Percentiles rank a stretch among this genome's conserved stretches.
phyloP scores from a whole-genome alignment of 2,113 vertebrate species.

The Suncus etruscus region DNA sequence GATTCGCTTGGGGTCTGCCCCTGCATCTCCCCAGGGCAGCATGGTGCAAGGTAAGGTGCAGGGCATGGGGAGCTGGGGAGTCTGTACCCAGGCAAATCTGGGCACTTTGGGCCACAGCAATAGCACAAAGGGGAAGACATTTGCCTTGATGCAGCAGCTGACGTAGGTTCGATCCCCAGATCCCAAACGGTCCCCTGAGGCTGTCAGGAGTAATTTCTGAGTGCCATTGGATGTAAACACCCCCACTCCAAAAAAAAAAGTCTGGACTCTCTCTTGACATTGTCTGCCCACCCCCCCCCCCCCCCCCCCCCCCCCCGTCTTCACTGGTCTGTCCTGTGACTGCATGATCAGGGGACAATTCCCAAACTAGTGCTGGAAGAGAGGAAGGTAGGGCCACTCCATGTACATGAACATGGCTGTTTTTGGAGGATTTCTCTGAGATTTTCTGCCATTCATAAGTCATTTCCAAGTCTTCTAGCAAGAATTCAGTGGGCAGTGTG shows the following conservation, averaged over 20 bases:
- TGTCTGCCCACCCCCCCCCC: no score
- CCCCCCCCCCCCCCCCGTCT: not conserved
- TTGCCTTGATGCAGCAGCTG: no score
- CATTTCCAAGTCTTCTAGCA: constrained; percentile 38
- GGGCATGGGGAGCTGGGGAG: not conserved
- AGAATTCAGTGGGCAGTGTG: not conserved
- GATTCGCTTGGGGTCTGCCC: constrained; percentile 74
- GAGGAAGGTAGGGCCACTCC: not conserved
- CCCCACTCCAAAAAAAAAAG: no score
- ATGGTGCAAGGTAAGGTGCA: constrained; percentile 84
- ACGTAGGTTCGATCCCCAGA: no score
- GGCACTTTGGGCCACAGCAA: not conserved
- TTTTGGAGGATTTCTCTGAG: not conserved
- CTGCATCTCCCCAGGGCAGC: constrained; percentile 73
- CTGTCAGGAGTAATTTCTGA: no score
- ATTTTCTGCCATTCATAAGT: constrained; percentile 33
- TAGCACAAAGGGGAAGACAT: no score
- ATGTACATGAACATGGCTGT: not conserved
- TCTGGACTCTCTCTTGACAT: no score
- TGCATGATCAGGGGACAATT: not conserved
- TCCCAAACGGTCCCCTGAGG: no score
- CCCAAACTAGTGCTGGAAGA: not conserved
- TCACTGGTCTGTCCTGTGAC: not conserved
- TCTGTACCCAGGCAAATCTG: not conserved
- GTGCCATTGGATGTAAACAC: no score